Evolutionary conservation across 2,888 invertebrate species (phyloP).

Genomic region (Lumbricus terrestris): DNA sequence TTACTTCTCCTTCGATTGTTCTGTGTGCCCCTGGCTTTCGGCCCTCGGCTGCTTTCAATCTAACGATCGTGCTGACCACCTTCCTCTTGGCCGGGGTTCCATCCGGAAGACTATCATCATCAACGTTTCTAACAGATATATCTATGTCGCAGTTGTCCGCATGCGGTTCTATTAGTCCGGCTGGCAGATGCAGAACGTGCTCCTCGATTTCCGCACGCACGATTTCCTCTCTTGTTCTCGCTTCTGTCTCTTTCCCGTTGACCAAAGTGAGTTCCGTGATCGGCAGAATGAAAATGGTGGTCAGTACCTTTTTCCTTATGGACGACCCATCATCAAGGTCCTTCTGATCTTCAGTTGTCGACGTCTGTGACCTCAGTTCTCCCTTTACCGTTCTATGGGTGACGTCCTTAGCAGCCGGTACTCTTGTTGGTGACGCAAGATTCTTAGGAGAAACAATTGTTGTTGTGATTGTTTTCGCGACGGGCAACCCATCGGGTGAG

Average conservation of each 20-base stretch:
- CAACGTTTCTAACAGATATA: conserved; percentile 22
- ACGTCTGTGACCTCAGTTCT: conserved; percentile 23
- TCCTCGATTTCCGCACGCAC: conserved; percentile 30
- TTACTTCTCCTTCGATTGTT: conserved; percentile 27
- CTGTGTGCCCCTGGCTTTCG: not conserved
- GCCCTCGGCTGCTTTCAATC: not conserved
- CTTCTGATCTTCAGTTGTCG: conserved; percentile 25
- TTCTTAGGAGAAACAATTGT: conserved; percentile 24
- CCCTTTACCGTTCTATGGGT: conserved; percentile 16
- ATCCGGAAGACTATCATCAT: conserved; percentile 18
- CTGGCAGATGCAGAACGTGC: conserved; percentile 21
- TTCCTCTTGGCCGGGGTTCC: conserved; percentile 25
- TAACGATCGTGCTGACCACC: conserved; percentile 26
- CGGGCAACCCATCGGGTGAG: conserved; percentile 10
- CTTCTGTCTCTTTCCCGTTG: conserved; percentile 21
- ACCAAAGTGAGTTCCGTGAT: conserved; percentile 20
- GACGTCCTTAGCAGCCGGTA: not conserved
- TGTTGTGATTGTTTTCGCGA: conserved; percentile 27
- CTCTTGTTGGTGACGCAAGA: not conserved
- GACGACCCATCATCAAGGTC: conserved; percentile 22
- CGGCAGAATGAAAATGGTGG: conserved; percentile 23
- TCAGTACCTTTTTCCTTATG: conserved; percentile 27
- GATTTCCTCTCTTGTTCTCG: conserved; percentile 16
- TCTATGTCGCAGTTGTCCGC: conserved; percentile 25
- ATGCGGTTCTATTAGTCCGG: conserved; percentile 25